Evolutionary conservation across 2,113 vertebrate species (phyloP).

Genomic region (Embiotoca jacksoni): DNA sequence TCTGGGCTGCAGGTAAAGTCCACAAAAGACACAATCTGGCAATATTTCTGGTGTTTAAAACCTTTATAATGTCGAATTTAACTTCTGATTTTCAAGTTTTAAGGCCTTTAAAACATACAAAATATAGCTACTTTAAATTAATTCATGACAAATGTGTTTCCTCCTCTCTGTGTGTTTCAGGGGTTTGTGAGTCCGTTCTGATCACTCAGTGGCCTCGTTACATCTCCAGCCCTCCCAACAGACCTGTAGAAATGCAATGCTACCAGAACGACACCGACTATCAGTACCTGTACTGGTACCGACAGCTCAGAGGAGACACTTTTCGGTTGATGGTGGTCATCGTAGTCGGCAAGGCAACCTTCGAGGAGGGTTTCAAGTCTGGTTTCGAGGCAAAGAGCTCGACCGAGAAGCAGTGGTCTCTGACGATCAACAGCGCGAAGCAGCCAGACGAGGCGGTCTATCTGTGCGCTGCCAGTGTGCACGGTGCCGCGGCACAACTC

Average conservation of each 20-base stretch:
- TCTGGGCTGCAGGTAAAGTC: constrained; percentile 54
- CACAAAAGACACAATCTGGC: neutral
- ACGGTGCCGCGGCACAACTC: constrained; percentile 41
- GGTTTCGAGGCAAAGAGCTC: constrained; percentile 6
- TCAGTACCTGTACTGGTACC: constrained; percentile 57
- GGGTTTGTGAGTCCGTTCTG: constrained; percentile 26
- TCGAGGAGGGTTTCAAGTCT: constrained; percentile 29
- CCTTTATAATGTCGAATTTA: neutral
- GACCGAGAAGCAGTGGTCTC: constrained; percentile 32
- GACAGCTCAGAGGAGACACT: neutral
- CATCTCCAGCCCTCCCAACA: constrained; percentile 3
- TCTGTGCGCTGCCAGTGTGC: constrained; percentile 53
- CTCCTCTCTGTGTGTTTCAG: constrained; percentile 20
- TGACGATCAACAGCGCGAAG: constrained; percentile 13
- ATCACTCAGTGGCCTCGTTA: constrained; percentile 59
- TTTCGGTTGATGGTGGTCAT: constrained; percentile 24
- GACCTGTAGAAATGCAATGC: constrained; percentile 33
- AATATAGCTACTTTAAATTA: too few species aligned
- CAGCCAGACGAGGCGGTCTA: constrained; percentile 40
- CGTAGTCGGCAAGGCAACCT: rapidly evolving
- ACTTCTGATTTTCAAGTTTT: too few species aligned
- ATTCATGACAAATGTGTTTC: too few species aligned
- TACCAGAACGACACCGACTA: constrained; percentile 59
- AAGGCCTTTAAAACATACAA: too few species aligned
- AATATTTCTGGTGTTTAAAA: too few species aligned